Evolutionary conservation across 2,113 vertebrate genomes (phyloP).

Genomic region (Phrynosoma blainvillii): DNA sequence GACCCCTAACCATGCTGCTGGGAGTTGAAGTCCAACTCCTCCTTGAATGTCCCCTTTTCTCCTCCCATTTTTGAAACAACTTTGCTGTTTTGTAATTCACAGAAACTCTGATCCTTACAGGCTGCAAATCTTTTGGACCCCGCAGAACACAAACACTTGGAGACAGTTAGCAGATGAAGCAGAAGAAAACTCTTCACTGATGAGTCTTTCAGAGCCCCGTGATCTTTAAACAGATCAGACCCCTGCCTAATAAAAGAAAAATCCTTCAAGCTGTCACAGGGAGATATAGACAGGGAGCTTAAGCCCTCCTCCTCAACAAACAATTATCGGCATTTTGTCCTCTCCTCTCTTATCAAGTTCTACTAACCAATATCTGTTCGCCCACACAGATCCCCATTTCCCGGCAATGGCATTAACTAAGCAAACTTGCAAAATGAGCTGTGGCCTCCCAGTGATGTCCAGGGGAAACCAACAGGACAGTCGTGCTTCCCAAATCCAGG

Average conservation of each 20-base stretch:
- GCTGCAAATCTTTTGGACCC: background rate
- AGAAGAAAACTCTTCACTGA: background rate
- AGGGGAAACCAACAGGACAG: background rate
- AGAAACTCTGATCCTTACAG: background rate
- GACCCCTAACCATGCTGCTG: background rate
- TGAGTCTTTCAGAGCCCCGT: background rate
- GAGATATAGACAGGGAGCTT: background rate
- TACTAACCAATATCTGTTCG: background rate
- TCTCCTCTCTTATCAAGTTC: background rate
- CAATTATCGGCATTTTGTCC: background rate
- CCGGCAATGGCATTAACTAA: background rate
- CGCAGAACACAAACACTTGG: background rate
- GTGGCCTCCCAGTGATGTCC: too few species aligned
- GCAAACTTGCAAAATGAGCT: background rate
- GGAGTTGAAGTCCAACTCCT: background rate
- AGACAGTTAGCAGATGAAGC: background rate
- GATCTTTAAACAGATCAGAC: background rate
- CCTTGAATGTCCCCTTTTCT: background rate
- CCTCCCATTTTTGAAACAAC: background rate
- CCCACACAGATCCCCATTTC: background rate
- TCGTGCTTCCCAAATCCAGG: background rate
- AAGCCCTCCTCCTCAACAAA: background rate
- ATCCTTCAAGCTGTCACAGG: background rate
- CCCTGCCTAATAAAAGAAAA: background rate
- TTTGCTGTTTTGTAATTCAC: background rate